Evolutionary conservation across 1,140 invertebrate species (phyloP).

Genomic region (Aphis gossypii): DNA sequence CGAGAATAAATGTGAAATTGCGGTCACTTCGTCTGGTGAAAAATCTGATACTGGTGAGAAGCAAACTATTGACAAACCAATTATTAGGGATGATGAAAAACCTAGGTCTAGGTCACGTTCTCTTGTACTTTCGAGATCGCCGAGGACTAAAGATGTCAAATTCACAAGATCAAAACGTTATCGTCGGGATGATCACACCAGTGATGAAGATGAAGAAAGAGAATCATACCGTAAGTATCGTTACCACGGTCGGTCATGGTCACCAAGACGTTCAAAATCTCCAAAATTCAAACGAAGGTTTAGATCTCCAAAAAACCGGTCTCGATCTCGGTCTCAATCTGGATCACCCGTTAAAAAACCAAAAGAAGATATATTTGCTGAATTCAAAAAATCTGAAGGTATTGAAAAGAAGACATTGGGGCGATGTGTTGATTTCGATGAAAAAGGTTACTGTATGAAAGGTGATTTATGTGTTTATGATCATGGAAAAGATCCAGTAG

Average conservation of each 20-base stretch:
- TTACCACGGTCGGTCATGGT: slow-evolving; percentile 49
- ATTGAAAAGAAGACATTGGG: slow-evolving; percentile 47
- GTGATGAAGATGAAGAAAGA: slow-evolving; percentile 50
- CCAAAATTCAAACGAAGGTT: slow-evolving; percentile 51
- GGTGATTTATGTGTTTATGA: slow-evolving; percentile 95
- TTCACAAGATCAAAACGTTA: slow-evolving; percentile 22
- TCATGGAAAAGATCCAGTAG: slow-evolving; percentile 92
- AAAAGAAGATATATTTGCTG: slow-evolving; percentile 54
- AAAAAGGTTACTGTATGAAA: slow-evolving; percentile 93
- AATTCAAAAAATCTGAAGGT: slow-evolving; percentile 53
- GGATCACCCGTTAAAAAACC: slow-evolving; percentile 42
- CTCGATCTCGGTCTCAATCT: slow-evolving; percentile 34
- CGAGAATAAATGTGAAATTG: slow-evolving; percentile 23
- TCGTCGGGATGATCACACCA: slow-evolving; percentile 44
- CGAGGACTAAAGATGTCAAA: slow-evolving; percentile 36
- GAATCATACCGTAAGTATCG: slow-evolving; percentile 55
- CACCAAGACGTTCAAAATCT: slow-evolving; percentile 51
- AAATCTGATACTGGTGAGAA: slow-evolving; percentile 45
- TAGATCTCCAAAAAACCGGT: slow-evolving; percentile 51
- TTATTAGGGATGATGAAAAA: not conserved
- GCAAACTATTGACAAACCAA: not conserved
- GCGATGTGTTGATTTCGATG: slow-evolving; percentile 66
- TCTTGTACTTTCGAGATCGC: slow-evolving; percentile 20
- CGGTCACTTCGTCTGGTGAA: slow-evolving; percentile 37
- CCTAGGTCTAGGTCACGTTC: slow-evolving; percentile 47